Evolutionary conservation across 1,140 invertebrate genomes (phyloP), one percentile per base, ranked within the genome.

Genomic region (Mercenaria mercenaria): DNA sequence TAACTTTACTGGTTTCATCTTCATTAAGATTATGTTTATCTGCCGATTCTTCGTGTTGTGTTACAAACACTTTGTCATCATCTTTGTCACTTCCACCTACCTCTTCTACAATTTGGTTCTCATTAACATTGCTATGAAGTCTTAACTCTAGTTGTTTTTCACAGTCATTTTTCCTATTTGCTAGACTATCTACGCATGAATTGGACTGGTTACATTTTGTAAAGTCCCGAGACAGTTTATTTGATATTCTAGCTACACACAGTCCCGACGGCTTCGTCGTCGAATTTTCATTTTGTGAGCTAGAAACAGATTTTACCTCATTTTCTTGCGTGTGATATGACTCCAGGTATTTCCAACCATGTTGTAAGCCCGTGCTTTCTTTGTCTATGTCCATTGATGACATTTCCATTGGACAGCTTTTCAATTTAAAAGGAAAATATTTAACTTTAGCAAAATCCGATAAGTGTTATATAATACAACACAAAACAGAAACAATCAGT

Each of bases 81-180:
- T 77, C 6, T 47, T 26, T 47, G 43, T 10, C 29, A 56, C 32
- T 56, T 34, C 34, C 76, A 39, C 3, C 32, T 20, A 10, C 43
- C 10, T 18, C 26, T 37, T 26, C 20, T 8, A 23, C 0, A 32
- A 0, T 52, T 56, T 37, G n/a, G 37, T 79, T 79, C 18, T 56
- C 76, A 11, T 56, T 23, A 13, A 8, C 23, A 23, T 0, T 59
- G 18, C n/a, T 20, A 10, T 32, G 26, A 34, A 79, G 76, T 56
- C 76, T 56, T 23, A 50, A 37, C 34, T 79, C 47, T 4, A 79
- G 6, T 79, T 79, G 43, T 52, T 26, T 39, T n/a, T 76, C 72
- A 41, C 37, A 13, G 26, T 29, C 41, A 26, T 43, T 15, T 26
- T 76, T 39, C 26, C 23, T n/a, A 76, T n/a, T 50, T 26, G 15